These are phyloP conservation scores for Samia ricini DNA, from an alignment of 1,140 invertebrate genomes.

Conservation along the genomic window DNA sequence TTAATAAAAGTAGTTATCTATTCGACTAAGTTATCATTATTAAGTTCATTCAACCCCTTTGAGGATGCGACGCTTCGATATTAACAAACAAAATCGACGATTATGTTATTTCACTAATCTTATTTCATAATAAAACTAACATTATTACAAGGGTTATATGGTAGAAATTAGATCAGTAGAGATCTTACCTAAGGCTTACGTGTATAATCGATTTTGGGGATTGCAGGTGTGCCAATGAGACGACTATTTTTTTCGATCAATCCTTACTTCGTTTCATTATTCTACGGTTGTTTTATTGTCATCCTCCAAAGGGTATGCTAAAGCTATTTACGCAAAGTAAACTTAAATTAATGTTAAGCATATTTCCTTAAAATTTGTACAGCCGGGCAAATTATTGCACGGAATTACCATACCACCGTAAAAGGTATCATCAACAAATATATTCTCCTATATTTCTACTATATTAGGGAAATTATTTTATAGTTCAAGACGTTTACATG, in stretches of 20 bases:
- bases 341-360: background rate
- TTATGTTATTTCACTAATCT: background rate
- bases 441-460: too few species aligned
- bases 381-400: too few species aligned
- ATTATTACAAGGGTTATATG: background rate
- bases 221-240: conserved; percentile 70
- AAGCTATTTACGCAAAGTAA: background rate
- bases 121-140: background rate
- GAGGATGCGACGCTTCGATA: conserved; percentile 1
- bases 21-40: background rate
- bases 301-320: conserved; percentile 16
- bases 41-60: conserved; percentile 4
- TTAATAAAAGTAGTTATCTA: background rate
- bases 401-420: too few species aligned
- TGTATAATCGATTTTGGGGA: conserved; percentile 61
- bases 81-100: conserved; percentile 7
- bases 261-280: conserved; percentile 33
- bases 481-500: too few species aligned
- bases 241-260: conserved; percentile 44
- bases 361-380: too few species aligned
- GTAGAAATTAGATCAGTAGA: background rate
- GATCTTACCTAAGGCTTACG: conserved; percentile 11
- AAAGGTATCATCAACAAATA: too few species aligned
- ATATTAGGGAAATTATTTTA: too few species aligned
- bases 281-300: conserved; percentile 41